Percentiles rank a stretch among this genome's conserved stretches.
phyloP scores from a whole-genome alignment of 2,888 invertebrate species.

The Dryadula phaetusa region DNA sequence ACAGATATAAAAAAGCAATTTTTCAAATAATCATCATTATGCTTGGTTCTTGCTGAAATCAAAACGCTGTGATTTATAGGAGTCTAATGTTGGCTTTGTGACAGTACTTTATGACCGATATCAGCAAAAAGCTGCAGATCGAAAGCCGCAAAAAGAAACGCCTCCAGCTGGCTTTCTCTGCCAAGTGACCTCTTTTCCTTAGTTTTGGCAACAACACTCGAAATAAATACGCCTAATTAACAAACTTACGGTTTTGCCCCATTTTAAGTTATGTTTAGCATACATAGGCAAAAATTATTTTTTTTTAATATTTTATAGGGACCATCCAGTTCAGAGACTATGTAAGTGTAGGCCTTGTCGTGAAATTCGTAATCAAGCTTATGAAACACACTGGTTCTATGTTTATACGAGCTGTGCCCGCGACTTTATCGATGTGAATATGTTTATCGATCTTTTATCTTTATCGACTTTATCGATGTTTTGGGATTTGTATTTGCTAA shows the following conservation, averaged over 20 bases:
- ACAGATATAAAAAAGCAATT: background rate
- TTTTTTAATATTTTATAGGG: background rate
- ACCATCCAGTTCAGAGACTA: background rate
- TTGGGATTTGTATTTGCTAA: too few species aligned
- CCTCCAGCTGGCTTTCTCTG: constrained; percentile 41
- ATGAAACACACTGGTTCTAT: too few species aligned
- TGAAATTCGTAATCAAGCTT: background rate
- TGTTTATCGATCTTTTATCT: too few species aligned
- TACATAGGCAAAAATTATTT: background rate
- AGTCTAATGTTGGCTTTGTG: constrained; percentile 24
- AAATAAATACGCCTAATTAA: constrained; percentile 47
- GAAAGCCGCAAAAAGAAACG: constrained; percentile 37
- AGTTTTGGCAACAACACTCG: constrained; percentile 44
- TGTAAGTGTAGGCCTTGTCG: background rate
- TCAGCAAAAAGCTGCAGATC: constrained; percentile 22
- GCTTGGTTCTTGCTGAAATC: constrained; percentile 1
- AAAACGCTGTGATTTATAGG: constrained; percentile 23
- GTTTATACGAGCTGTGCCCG: too few species aligned
- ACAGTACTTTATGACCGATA: constrained; percentile 25
- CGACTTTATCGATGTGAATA: too few species aligned
- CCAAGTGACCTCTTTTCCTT: constrained; percentile 46
- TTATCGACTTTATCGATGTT: too few species aligned
- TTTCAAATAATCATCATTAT: constrained; percentile 12
- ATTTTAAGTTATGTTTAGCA: constrained; percentile 27
- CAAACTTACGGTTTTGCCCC: constrained; percentile 37